These are phyloP conservation scores for Epizoanthus illoricatus DNA, from an alignment of 92 coral and sea anemone species.

Conservation along the genomic window DNA sequence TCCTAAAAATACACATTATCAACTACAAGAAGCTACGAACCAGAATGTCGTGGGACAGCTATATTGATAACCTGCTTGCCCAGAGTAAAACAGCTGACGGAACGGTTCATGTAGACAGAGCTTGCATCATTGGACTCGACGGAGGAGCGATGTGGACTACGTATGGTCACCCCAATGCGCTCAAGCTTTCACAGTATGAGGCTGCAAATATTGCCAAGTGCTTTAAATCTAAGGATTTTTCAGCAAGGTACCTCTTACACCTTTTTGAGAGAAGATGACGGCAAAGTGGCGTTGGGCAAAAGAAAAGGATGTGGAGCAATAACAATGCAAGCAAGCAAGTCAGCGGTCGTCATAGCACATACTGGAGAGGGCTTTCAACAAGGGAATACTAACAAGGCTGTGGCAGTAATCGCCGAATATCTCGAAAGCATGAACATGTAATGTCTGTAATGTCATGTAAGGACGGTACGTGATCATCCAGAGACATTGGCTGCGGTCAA, in stretches of 20 bases:
- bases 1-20: too few relatives aligned
- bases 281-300: conserved; percentile 43
- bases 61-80: conserved; percentile 63
- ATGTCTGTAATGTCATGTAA: conserved; percentile 50
- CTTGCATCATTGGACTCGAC: conserved; percentile 51
- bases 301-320: conserved; percentile 43
- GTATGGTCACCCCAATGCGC: conserved; percentile 36
- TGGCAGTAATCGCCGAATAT: conserved; percentile 59
- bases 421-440: conserved; percentile 55
- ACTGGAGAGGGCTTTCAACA: conserved; percentile 55
- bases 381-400: conserved; percentile 60
- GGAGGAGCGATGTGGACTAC: conserved; percentile 49
- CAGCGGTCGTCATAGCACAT: conserved; percentile 55
- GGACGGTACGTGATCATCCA: too few relatives aligned
- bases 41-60: conserved; percentile 69
- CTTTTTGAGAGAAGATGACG: conserved; percentile 54
- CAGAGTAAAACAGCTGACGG: conserved; percentile 54
- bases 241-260: conserved; percentile 4
- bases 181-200: neutral
- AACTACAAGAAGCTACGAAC: too few relatives aligned
- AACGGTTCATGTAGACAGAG: conserved; percentile 48
- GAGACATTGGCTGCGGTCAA: too few relatives aligned
- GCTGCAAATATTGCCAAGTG: conserved; percentile 37
- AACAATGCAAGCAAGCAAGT: conserved; percentile 57
- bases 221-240: conserved; percentile 53